Conservation (phyloP, 2,797 vertebrate genomes). For the Premnoplex brunnescens region DNA sequence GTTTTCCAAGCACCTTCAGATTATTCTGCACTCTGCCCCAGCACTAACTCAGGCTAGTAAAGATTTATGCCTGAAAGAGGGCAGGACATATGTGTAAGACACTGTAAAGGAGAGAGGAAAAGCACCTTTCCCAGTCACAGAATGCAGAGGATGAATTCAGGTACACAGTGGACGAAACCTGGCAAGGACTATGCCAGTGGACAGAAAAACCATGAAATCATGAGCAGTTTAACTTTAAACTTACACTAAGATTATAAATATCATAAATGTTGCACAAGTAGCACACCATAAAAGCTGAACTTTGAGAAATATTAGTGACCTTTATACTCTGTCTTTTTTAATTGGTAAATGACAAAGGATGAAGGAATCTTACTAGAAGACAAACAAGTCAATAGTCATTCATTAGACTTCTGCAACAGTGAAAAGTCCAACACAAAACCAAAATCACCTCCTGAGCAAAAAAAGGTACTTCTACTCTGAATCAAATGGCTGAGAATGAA, state of each 20-base stretch:
- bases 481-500: neutral
- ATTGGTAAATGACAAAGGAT: neutral
- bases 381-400: neutral
- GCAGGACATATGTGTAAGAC: neutral
- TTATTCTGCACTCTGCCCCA: neutral
- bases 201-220: neutral
- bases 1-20: neutral
- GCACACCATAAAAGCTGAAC: neutral
- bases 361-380: neutral
- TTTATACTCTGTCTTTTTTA: neutral
- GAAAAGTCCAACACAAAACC: neutral
- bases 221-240: neutral
- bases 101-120: neutral
- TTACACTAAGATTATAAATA: neutral
- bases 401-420: neutral
- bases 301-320: neutral
- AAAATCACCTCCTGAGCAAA: neutral
- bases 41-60: neutral
- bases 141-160: neutral
- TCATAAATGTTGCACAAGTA: neutral
- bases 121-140: neutral
- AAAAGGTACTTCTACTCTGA: neutral
- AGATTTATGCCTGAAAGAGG: neutral
- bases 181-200: accelerated
- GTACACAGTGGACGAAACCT: neutral